A percentile compares a stretch with the other conserved stretches of the same genome.
Evolutionary conservation across 35 echinoderm and acorn worm genomes (phyloP).

Genomic region (Stichopus chloronotus): DNA sequence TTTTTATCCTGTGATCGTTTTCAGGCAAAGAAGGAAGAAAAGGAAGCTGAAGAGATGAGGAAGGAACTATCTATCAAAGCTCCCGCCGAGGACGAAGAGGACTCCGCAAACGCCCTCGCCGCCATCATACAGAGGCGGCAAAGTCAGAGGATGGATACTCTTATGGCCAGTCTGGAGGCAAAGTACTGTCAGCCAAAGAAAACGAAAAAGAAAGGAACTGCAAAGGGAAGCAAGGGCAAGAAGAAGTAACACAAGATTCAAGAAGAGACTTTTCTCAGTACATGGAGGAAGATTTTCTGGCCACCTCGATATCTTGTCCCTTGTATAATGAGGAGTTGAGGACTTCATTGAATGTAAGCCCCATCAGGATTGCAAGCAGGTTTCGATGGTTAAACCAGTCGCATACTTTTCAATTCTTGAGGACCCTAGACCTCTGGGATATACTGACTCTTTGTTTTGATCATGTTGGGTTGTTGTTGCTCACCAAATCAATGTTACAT

Average conservation of each 20-base stretch:
- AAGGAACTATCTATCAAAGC: slow-evolving; percentile 57
- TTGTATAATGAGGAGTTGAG: no score
- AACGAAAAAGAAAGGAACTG: slow-evolving; percentile 30
- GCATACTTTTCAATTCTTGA: no score
- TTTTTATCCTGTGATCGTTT: background rate
- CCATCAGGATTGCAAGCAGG: no score
- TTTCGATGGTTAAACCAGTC: no score
- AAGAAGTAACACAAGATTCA: background rate
- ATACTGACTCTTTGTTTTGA: no score
- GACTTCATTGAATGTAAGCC: no score
- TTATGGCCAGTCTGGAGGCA: slow-evolving; percentile 76
- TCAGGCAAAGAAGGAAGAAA: slow-evolving; percentile 77
- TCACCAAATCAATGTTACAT: no score
- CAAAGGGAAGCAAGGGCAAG: slow-evolving; percentile 65
- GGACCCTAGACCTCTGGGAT: no score
- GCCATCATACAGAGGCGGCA: slow-evolving; percentile 71
- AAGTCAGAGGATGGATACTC: slow-evolving; percentile 73
- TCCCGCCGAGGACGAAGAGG: background rate
- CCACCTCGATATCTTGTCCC: no score
- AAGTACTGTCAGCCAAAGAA: slow-evolving; percentile 86
- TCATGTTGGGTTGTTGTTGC: no score
- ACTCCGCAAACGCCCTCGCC: slow-evolving; percentile 56
- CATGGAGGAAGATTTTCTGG: no score
- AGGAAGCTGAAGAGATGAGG: slow-evolving; percentile 67
- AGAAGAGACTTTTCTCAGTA: no score